These are phyloP conservation scores for Nothoprocta perdicaria DNA, from an alignment of 2,113 vertebrate genomes.

Conservation along the genomic window DNA sequence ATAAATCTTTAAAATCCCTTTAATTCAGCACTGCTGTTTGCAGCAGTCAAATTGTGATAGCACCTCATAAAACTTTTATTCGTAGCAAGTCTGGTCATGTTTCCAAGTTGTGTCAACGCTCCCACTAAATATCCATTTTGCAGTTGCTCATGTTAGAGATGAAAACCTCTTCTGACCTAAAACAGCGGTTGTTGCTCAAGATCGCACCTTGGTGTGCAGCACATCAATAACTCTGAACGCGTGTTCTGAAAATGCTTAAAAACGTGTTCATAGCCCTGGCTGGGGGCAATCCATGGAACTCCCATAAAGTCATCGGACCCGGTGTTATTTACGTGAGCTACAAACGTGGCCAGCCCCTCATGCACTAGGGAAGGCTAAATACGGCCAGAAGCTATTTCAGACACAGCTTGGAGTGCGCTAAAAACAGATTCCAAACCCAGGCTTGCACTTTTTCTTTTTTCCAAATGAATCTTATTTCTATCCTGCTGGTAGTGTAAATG, in stretches of 20 bases:
- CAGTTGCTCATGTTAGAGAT: not conserved
- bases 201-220: not conserved
- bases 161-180: not conserved
- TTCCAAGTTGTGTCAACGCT: constrained; percentile 40
- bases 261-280: fast-evolving
- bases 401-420: not conserved
- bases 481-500: not conserved
- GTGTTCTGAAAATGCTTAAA: fast-evolving
- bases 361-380: not conserved
- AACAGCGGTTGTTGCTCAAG: not conserved
- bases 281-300: not conserved
- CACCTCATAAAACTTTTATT: constrained; percentile 51
- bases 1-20: constrained; percentile 45
- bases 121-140: constrained; percentile 19
- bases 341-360: fast-evolving
- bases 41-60: constrained; percentile 13
- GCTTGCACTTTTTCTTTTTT: not conserved
- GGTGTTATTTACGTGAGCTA: fast-evolving
- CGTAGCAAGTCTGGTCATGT: constrained; percentile 28
- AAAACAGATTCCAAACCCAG: not conserved
- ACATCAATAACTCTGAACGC: fast-evolving
- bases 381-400: fast-evolving
- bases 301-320: not conserved
- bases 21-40: not conserved
- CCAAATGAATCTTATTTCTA: not conserved